phyloP scores from a whole-genome alignment of 2,797 vertebrate genomes.

The Anniella stebbinsi region DNA sequence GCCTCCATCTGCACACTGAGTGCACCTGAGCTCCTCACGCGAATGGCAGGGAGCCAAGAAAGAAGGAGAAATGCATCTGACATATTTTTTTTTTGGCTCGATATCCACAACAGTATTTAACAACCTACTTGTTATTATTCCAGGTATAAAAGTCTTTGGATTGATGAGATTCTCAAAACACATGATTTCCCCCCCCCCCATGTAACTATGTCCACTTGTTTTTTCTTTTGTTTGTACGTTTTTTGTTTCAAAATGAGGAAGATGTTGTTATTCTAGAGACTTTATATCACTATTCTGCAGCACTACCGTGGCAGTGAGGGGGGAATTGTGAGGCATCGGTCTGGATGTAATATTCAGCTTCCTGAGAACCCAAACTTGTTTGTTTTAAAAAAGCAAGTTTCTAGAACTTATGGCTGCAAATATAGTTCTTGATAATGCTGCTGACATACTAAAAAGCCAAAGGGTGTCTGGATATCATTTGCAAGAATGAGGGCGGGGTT shows the following conservation, averaged over 20 bases:
- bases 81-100: conserved; percentile 10
- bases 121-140: conserved; percentile 19
- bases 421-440: neutral
- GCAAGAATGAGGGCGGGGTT: neutral
- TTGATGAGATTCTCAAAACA: neutral
- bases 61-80: conserved; percentile 34
- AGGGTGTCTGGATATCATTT: neutral
- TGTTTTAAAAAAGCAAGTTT: neutral
- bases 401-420: neutral
- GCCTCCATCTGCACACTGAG: conserved; percentile 1
- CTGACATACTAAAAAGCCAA: neutral
- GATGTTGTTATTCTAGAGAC: neutral
- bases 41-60: neutral
- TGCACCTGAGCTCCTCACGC: neutral
- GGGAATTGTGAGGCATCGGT: no score
- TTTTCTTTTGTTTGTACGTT: neutral
- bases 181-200: neutral
- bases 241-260: neutral
- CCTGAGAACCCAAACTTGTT: neutral
- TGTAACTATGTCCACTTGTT: neutral
- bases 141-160: neutral
- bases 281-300: neutral
- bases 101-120: conserved; percentile 13
- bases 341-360: neutral
- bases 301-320: no score